Conservation (phyloP, 2,113 vertebrate genomes). For the Capreolus pygargus region DNA sequence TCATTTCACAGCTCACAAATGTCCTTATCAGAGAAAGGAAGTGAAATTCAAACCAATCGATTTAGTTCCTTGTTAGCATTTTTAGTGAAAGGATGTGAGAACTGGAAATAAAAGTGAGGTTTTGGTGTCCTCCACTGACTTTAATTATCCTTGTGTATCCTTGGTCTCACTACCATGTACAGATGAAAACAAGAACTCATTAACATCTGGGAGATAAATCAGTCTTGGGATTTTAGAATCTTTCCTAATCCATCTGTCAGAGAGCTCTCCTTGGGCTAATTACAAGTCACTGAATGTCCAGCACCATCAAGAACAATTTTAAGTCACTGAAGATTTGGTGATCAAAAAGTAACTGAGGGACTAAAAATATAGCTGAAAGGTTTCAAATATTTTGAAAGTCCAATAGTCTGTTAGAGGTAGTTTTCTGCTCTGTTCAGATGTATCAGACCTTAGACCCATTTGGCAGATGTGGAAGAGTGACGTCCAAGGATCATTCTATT, state of each 20-base stretch:
- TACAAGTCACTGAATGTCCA: slow-evolving; percentile 6
- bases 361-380: slow-evolving; percentile 20
- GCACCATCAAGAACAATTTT: slow-evolving; percentile 45
- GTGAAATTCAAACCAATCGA: slow-evolving; percentile 44
- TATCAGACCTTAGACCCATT: background rate
- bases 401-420: background rate
- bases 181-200: slow-evolving; percentile 27
- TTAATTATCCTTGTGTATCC: slow-evolving; percentile 30
- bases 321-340: slow-evolving; percentile 17
- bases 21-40: slow-evolving; percentile 41
- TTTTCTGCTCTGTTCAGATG: background rate
- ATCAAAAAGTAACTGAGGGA: background rate
- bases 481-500: background rate
- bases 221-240: background rate
- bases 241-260: background rate
- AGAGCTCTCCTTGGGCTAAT: background rate
- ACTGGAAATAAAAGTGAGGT: slow-evolving; percentile 13
- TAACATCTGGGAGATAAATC: background rate
- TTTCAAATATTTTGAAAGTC: background rate
- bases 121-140: background rate
- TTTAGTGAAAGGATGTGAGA: slow-evolving; percentile 30
- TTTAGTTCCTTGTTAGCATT: slow-evolving; percentile 38
- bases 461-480: background rate
- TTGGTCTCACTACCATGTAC: background rate
- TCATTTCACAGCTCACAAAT: slow-evolving; percentile 45